These are phyloP conservation scores for Isichthys henryi DNA, from an alignment of 2,113 vertebrate genomes.

Conservation along the genomic window DNA sequence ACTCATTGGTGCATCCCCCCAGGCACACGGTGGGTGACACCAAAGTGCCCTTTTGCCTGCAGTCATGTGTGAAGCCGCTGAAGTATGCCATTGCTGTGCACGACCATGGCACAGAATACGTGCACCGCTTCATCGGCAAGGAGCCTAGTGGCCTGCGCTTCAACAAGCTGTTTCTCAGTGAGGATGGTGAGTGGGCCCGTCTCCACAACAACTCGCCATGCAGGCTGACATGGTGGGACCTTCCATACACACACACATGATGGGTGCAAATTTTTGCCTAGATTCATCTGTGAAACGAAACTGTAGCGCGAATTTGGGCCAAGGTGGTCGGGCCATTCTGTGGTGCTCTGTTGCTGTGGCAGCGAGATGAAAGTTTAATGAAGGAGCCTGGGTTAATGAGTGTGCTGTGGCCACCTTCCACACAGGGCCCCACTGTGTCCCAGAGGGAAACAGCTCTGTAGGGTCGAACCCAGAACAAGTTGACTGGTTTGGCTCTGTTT, in stretches of 20 bases:
- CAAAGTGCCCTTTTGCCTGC: slow-evolving; percentile 95
- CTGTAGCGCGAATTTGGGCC: background rate
- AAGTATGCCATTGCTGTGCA: slow-evolving; percentile 92
- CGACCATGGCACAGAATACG: slow-evolving; percentile 86
- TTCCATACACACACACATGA: background rate
- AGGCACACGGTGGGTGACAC: slow-evolving; percentile 94
- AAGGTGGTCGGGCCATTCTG: background rate
- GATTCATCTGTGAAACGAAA: background rate
- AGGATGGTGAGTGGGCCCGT: slow-evolving; percentile 78
- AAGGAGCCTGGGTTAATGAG: background rate
- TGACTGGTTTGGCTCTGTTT: background rate
- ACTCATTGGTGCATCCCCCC: background rate
- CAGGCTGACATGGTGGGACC: background rate
- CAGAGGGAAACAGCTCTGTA: background rate
- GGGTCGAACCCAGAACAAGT: background rate
- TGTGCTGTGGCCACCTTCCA: background rate
- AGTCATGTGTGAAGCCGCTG: slow-evolving; percentile 94
- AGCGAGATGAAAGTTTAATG: slow-evolving; percentile 1
- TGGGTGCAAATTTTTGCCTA: background rate
- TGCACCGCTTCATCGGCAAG: slow-evolving; percentile 93
- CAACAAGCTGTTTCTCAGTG: slow-evolving; percentile 92
- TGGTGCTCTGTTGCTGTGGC: slow-evolving; percentile 37
- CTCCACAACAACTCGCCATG: background rate
- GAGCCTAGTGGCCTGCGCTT: slow-evolving; percentile 94
- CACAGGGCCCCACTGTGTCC: background rate